phyloP scores from a whole-genome alignment of 2,797 vertebrate species.

The Triplophysa bombifrons region DNA sequence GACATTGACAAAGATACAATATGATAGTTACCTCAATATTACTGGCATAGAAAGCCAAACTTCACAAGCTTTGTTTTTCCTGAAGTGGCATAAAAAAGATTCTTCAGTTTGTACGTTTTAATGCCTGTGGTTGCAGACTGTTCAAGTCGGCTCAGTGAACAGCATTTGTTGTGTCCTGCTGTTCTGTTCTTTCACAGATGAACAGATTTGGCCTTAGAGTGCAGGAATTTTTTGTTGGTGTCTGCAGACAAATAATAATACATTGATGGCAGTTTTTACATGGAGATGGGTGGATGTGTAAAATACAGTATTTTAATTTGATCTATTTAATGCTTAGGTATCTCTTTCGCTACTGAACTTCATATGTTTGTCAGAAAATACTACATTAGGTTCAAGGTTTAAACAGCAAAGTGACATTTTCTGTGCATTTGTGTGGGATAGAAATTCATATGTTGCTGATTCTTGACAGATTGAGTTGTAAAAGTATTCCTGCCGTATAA shows the following conservation, averaged over 20 bases:
- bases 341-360: not conserved
- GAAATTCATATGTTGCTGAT: constrained; percentile 59
- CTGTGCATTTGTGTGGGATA: constrained; percentile 57
- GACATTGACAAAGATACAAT: not conserved
- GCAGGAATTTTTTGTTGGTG: constrained; percentile 2
- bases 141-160: constrained; percentile 2
- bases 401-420: constrained; percentile 39
- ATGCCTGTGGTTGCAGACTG: constrained; percentile 14
- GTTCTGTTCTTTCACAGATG: constrained; percentile 25
- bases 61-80: not conserved
- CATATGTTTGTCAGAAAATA: not conserved
- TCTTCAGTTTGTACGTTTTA: not conserved
- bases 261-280: not conserved
- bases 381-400: not conserved
- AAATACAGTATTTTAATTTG: not conserved
- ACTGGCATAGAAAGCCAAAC: not conserved
- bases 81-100: too few relatives aligned
- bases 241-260: not conserved
- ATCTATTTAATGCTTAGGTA: not conserved
- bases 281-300: not conserved
- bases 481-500: constrained; percentile 51
- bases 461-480: constrained; percentile 78
- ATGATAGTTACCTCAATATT: not conserved
- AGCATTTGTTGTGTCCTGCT: constrained; percentile 5
- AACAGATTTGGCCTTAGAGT: constrained; percentile 20